phyloP scores from a whole-genome alignment of 2,888 invertebrate species.

The Bellardia bayeri region DNA sequence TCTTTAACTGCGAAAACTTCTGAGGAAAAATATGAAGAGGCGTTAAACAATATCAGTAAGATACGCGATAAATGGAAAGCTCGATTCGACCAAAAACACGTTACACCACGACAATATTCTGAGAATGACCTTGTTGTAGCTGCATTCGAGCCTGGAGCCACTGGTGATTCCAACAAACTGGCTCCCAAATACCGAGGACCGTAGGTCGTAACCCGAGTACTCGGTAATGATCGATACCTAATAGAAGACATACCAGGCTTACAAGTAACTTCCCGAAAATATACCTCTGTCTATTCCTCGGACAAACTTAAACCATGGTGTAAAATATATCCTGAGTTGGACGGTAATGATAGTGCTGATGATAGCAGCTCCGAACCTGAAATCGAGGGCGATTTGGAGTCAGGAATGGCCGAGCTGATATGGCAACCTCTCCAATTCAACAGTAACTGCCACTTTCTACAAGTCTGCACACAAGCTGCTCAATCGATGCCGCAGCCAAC shows the following conservation, averaged over 20 bases:
- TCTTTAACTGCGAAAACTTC: too few species aligned
- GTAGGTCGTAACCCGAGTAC: slow-evolving; percentile 58
- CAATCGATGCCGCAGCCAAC: too few species aligned
- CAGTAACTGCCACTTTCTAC: too few species aligned
- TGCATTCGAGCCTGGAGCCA: slow-evolving; percentile 61
- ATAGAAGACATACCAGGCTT: too few species aligned
- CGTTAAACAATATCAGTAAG: not conserved
- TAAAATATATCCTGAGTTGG: not conserved
- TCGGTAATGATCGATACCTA: too few species aligned
- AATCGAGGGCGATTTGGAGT: slow-evolving; percentile 12
- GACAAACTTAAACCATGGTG: slow-evolving; percentile 67
- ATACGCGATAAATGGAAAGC: slow-evolving; percentile 67
- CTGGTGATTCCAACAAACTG: slow-evolving; percentile 71
- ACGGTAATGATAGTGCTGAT: slow-evolving; percentile 5
- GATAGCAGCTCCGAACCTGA: not conserved
- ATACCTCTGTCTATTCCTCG: slow-evolving; percentile 50
- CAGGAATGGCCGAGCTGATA: slow-evolving; percentile 22
- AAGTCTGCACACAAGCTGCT: too few species aligned
- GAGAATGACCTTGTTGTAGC: slow-evolving; percentile 59
- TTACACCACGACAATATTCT: slow-evolving; percentile 29
- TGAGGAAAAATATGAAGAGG: too few species aligned
- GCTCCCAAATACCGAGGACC: slow-evolving; percentile 69
- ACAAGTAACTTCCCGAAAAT: slow-evolving; percentile 57
- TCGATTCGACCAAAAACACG: slow-evolving; percentile 58
- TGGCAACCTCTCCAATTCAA: too few species aligned